Conservation (phyloP, 1,140 invertebrate genomes). For the Ctenoplectra terminalis region DNA sequence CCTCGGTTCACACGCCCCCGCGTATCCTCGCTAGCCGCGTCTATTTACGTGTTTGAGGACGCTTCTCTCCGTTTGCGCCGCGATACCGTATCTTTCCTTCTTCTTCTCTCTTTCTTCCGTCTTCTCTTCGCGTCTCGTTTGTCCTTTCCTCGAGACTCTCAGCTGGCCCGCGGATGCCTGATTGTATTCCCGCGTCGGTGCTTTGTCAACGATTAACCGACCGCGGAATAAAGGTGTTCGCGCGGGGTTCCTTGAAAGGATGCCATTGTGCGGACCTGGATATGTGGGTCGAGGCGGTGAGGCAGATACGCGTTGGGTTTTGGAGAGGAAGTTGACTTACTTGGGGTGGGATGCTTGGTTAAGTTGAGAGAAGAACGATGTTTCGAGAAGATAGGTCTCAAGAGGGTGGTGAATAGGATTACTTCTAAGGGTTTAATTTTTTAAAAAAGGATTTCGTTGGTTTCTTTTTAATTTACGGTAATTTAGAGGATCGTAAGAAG, state of each 20-base stretch:
- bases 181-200: constrained; percentile 56
- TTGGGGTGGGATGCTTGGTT: background rate
- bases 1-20: constrained; percentile 72
- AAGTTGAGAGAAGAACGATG: too few species aligned
- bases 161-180: constrained; percentile 54
- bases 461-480: background rate
- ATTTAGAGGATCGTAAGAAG: background rate
- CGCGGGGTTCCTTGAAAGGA: constrained; percentile 10
- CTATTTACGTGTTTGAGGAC: constrained; percentile 61
- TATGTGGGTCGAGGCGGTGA: background rate
- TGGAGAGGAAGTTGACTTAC: constrained; percentile 13
- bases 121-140: constrained; percentile 22
- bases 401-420: background rate
- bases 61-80: background rate
- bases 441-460: too few species aligned
- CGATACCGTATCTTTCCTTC: background rate
- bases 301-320: background rate
- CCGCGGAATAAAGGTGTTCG: constrained; percentile 34
- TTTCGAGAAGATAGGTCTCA: too few species aligned
- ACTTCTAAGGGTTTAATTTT: background rate
- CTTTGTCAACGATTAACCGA: constrained; percentile 57
- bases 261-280: background rate
- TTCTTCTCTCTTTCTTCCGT: constrained; percentile 11
- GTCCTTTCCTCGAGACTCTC: constrained; percentile 48
- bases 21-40: constrained; percentile 55